Evolutionary conservation across 2,797 vertebrate genomes (phyloP).

Genomic region (Heliangelus exortis): DNA sequence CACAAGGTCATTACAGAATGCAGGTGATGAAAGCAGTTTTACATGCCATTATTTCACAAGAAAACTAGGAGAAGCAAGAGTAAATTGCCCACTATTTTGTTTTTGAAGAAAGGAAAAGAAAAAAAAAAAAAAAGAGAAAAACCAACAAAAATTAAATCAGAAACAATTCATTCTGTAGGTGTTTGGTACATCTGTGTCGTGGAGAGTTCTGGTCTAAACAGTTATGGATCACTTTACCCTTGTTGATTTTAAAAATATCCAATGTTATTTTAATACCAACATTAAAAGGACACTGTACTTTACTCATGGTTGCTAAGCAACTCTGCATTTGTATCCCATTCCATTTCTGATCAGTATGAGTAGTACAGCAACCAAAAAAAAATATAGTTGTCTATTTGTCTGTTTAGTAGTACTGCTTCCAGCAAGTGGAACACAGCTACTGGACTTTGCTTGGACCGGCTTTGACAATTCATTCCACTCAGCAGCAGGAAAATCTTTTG

Average conservation of each 20-base stretch:
- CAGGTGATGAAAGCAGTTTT: conserved; percentile 37
- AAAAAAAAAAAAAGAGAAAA: background rate
- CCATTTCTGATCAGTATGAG: background rate
- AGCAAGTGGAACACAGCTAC: background rate
- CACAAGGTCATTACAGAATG: conserved; percentile 59
- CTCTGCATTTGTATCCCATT: background rate
- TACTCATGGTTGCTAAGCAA: conserved; percentile 32
- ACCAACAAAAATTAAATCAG: background rate
- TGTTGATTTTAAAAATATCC: background rate
- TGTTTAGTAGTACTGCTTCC: background rate
- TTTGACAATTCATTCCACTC: background rate
- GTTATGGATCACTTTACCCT: background rate
- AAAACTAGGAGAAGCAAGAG: background rate
- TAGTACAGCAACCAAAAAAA: background rate
- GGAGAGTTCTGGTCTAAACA: background rate
- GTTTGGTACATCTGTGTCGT: background rate
- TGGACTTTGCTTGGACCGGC: background rate
- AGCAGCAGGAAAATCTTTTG: background rate
- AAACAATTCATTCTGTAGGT: background rate
- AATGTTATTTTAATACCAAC: background rate
- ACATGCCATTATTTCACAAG: conserved; percentile 1
- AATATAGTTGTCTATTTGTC: background rate
- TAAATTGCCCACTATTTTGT: background rate
- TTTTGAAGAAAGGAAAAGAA: background rate
- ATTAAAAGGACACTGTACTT: background rate